These are phyloP conservation scores for Argya squamiceps DNA, from an alignment of 2,797 vertebrate species.

Conservation along the genomic window DNA sequence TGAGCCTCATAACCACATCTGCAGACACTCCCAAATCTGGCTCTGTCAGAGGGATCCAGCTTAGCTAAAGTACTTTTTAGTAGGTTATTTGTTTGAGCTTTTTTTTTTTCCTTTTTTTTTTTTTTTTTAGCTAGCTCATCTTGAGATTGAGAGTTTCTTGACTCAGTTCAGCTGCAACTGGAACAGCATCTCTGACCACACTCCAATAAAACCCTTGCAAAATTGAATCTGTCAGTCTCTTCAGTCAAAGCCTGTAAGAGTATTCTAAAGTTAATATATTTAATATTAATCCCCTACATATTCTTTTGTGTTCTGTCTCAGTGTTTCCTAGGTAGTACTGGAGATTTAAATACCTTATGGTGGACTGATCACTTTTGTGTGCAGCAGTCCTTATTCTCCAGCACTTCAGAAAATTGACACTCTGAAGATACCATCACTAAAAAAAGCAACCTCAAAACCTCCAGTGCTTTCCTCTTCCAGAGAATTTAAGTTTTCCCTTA, in stretches of 20 bases:
- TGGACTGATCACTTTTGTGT: not conserved
- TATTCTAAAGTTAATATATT: not conserved
- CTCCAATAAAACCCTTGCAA: constrained; percentile 14
- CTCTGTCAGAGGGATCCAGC: constrained; percentile 10
- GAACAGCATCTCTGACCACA: not conserved
- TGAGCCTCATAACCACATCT: constrained; percentile 56
- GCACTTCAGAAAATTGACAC: not conserved
- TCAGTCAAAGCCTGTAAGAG: not conserved
- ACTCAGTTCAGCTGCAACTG: constrained; percentile 22
- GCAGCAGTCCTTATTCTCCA: not conserved
- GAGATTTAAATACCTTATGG: not conserved
- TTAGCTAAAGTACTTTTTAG: not conserved
- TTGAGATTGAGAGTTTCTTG: constrained; percentile 27
- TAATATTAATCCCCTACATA: not conserved
- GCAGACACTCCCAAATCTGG: constrained; percentile 53
- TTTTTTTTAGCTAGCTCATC: not conserved
- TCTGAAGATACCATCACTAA: not conserved
- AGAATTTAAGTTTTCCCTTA: not conserved
- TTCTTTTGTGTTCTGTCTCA: not conserved
- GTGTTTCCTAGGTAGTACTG: not conserved
- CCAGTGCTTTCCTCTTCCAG: not conserved
- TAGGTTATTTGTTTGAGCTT: constrained; percentile 24
- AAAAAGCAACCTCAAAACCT: not conserved
- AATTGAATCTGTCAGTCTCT: not conserved
- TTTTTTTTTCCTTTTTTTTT: not conserved